These are phyloP conservation scores for Oreochromis aureus DNA, from an alignment of 2,113 vertebrate species.

Conservation along the genomic window DNA sequence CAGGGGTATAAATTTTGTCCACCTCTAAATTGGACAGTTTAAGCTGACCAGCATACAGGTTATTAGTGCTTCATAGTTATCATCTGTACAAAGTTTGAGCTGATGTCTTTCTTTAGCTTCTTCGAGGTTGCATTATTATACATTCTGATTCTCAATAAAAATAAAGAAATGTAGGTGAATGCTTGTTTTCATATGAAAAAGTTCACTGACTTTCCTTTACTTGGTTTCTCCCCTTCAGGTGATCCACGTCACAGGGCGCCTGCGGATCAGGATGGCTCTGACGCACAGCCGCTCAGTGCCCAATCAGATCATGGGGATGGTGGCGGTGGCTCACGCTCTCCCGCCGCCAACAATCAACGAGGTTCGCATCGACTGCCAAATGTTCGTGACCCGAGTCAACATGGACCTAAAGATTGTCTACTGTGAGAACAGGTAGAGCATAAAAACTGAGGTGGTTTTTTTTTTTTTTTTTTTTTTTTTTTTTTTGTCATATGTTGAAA, in stretches of 20 bases:
- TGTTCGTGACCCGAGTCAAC: slow-evolving; percentile 99
- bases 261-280: slow-evolving; percentile 90
- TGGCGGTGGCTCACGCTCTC: slow-evolving; percentile 94
- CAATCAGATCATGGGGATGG: slow-evolving; percentile 96
- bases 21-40: background rate
- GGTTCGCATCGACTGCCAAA: slow-evolving; percentile 98
- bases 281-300: slow-evolving; percentile 89
- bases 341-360: slow-evolving; percentile 98
- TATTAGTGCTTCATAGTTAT: background rate
- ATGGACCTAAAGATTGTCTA: slow-evolving; percentile 99
- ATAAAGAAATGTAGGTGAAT: background rate
- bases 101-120: background rate
- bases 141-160: background rate
- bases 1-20: background rate
- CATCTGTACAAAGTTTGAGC: background rate
- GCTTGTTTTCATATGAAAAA: background rate
- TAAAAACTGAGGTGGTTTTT: background rate
- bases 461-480: background rate
- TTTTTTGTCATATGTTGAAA: background rate
- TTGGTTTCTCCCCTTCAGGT: slow-evolving; percentile 74
- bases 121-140: background rate
- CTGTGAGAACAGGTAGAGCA: slow-evolving; percentile 94
- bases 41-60: background rate
- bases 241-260: slow-evolving; percentile 93
- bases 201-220: background rate